Base-by-base conservation (phyloP, 1,140 invertebrate species). In the Drosophila littoralis region DNA sequence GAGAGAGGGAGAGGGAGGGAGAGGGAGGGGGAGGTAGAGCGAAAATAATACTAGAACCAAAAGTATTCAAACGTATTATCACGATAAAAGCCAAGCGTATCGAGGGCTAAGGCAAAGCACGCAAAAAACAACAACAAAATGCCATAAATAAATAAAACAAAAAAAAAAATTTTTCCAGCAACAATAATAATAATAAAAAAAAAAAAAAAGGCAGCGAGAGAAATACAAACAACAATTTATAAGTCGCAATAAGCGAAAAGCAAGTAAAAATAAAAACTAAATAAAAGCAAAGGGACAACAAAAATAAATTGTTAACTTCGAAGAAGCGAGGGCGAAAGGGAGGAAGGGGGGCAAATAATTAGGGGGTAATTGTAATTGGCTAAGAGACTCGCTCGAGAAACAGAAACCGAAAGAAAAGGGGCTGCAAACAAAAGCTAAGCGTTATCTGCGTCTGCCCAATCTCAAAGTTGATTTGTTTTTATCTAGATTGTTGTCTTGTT, bases 161-260 rank as follows among this genome's bases (percentile, higher is more conserved):
- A 40, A 38, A 59, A 33, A 59, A 51, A 33, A 45, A 73, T 66
- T 70, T 60, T 83, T 84, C 77, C 81, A 81, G 80, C 67, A 43
- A 57, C 57, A 46, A 28, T 35, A 15, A 35, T 22, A 46, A 22
- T 79, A 73, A 12, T 40, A 46, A 28, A 68, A n/a, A n/a, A n/a
- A n/a, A n/a, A n/a, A n/a, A n/a, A n/a, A n/a, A n/a, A n/a, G n/a
- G 17, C 2, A 48, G 35, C 13, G 7, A 50, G 54, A 48, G 60
- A 72, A 61, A 78, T 43, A 66, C 61, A 82, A 82, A 81, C 69
- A 74, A 69, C 35, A 78, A 69, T 86, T 79, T 83, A 72, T 79
- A 88, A 82, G 82, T 88, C 83, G 82, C 82, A 86, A 83, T 88
- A 86, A 88, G 79, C 83, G 76, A 65, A 88, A 86, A 88, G 69